phyloP scores from a whole-genome alignment of 1,140 invertebrate species.

The Sinonovacula constricta region DNA sequence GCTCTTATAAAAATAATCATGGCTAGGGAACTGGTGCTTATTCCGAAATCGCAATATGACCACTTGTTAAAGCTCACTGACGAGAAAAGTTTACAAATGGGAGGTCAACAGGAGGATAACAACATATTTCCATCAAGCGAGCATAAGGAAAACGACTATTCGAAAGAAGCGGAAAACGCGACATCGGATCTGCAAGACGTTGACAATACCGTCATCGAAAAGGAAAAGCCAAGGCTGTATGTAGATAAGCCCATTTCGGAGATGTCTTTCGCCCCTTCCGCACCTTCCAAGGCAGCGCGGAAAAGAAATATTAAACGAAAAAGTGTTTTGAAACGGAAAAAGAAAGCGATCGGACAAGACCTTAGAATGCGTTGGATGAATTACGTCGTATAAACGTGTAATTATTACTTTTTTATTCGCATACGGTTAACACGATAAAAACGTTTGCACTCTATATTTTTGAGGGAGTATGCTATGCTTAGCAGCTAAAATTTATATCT shows the following conservation, averaged over 20 bases:
- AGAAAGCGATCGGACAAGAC: too few relatives aligned
- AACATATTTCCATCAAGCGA: too few relatives aligned
- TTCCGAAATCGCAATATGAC: slow-evolving; percentile 20
- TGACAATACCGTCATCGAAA: not conserved
- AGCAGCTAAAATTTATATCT: too few relatives aligned
- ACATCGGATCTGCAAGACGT: not conserved
- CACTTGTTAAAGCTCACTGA: slow-evolving; percentile 17
- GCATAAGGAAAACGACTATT: too few relatives aligned
- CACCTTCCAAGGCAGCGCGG: not conserved
- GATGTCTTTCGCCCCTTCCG: slow-evolving; percentile 6
- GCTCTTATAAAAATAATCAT: slow-evolving; percentile 14
- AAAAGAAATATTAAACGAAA: too few relatives aligned
- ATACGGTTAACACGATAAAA: too few relatives aligned
- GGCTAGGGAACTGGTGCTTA: slow-evolving; percentile 19
- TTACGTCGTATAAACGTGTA: slow-evolving; percentile 30
- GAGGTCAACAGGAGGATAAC: slow-evolving; percentile 19
- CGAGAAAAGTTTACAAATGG: not conserved
- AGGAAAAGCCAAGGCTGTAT: slow-evolving; percentile 10
- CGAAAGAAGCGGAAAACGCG: too few relatives aligned
- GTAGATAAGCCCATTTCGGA: slow-evolving; percentile 22
- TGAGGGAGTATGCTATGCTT: too few relatives aligned
- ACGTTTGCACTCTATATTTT: too few relatives aligned
- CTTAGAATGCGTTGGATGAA: too few relatives aligned
- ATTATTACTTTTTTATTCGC: too few relatives aligned
- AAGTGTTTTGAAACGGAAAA: too few relatives aligned